A percentile compares a stretch with the other conserved stretches of the same genome.
These are phyloP conservation scores for Torymus texanus DNA, from an alignment of 2,888 invertebrate species.

Conservation along the genomic window DNA sequence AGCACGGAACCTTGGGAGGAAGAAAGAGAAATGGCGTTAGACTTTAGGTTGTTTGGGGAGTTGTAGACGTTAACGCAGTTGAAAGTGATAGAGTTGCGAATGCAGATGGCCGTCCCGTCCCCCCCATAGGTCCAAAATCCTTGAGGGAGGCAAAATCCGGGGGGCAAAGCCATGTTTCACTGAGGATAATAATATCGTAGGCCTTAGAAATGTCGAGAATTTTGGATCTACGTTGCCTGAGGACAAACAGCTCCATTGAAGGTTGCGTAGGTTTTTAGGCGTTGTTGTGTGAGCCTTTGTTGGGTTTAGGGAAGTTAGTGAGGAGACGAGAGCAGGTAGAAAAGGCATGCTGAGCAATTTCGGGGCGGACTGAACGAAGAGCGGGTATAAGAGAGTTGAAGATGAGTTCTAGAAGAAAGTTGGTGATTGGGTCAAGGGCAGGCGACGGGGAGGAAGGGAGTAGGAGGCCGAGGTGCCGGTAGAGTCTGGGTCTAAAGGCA, in stretches of 20 bases:
- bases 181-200: slow-evolving; percentile 24
- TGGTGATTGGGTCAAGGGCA: too few species aligned
- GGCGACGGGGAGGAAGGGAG: too few species aligned
- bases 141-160: not conserved
- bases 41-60: slow-evolving; percentile 19
- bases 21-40: slow-evolving; percentile 1
- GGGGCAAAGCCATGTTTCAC: slow-evolving; percentile 19
- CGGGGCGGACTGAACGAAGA: too few species aligned
- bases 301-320: too few species aligned
- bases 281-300: too few species aligned
- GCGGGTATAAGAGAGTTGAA: too few species aligned
- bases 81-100: slow-evolving; percentile 25
- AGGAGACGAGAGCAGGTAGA: too few species aligned
- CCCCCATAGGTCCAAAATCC: slow-evolving; percentile 7
- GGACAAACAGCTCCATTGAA: slow-evolving; percentile 47
- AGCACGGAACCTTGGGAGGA: not conserved
- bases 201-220: not conserved
- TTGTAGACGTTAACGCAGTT: not conserved
- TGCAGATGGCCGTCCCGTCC: slow-evolving; percentile 28
- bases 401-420: too few species aligned
- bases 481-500: too few species aligned
- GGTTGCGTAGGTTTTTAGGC: slow-evolving; percentile 19
- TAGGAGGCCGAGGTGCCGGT: too few species aligned
- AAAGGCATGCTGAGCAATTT: too few species aligned
- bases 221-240: not conserved